Percentiles rank a stretch among this genome's conserved stretches.
Evolutionary conservation across 2,888 invertebrate genomes (phyloP).

Genomic region (Miltochrista miniata): DNA sequence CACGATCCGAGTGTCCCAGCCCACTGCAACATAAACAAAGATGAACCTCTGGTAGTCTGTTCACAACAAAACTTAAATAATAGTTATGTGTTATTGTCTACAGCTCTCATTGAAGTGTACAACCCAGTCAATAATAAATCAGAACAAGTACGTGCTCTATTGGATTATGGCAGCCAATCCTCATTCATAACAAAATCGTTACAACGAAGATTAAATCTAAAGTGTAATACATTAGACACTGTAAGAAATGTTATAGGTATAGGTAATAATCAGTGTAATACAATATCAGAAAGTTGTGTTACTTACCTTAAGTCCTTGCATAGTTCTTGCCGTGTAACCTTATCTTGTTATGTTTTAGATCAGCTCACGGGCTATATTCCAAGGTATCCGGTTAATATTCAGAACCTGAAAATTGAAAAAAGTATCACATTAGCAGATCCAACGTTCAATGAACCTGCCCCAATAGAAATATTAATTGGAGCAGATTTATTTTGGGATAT

Average conservation of each 20-base stretch:
- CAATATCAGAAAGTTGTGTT: constrained; percentile 8
- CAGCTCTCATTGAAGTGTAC: too few species aligned
- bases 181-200: constrained; percentile 9
- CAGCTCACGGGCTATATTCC: constrained; percentile 3
- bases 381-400: neutral
- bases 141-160: neutral
- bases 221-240: neutral
- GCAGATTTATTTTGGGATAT: constrained; percentile 26
- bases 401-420: neutral
- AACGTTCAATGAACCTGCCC: constrained; percentile 15
- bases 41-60: too few species aligned
- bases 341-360: neutral
- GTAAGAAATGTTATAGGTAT: constrained; percentile 9
- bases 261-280: neutral
- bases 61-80: too few species aligned
- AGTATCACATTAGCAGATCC: constrained; percentile 17
- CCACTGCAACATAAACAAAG: too few species aligned
- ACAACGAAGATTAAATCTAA: neutral
- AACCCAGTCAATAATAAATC: too few species aligned
- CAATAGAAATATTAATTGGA: constrained; percentile 22
- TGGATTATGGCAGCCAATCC: constrained; percentile 6
- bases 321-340: neutral
- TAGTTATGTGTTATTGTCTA: too few species aligned
- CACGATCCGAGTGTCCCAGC: too few species aligned
- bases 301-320: neutral